phyloP scores from a whole-genome alignment of 2,113 vertebrate genomes.

The Jacana jacana region DNA sequence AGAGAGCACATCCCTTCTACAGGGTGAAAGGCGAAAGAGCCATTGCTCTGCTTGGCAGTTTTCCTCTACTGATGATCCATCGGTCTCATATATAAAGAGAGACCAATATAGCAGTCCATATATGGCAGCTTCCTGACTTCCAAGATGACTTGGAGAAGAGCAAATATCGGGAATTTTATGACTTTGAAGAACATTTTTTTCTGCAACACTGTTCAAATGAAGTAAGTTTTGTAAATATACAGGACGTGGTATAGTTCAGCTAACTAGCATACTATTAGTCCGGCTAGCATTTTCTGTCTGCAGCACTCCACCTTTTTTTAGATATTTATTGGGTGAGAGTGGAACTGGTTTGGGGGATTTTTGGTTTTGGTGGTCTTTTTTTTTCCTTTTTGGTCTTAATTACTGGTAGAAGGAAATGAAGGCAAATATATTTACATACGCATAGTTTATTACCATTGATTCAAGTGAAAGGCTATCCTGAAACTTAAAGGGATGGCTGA shows the following conservation, averaged over 20 bases:
- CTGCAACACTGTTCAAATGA: neutral
- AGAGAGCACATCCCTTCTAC: neutral
- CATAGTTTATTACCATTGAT: fast-evolving
- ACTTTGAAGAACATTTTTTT: neutral
- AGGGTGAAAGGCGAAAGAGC: neutral
- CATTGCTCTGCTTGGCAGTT: neutral
- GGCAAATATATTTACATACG: neutral
- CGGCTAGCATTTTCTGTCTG: neutral
- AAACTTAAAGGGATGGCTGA: neutral
- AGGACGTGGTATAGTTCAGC: neutral
- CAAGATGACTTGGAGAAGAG: neutral
- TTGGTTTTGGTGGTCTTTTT: neutral
- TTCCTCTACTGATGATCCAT: neutral
- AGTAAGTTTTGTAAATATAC: neutral
- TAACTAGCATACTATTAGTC: neutral
- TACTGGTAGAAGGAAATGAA: neutral
- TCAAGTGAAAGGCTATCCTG: neutral
- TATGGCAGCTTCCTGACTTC: neutral
- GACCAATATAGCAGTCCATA: neutral
- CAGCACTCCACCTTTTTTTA: neutral
- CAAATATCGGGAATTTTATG: fast-evolving
- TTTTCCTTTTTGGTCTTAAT: neutral
- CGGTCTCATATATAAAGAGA: neutral
- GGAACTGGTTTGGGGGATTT: fast-evolving
- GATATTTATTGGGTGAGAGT: neutral